Evolutionary conservation across 1,140 invertebrate genomes (phyloP).

Genomic region (Psilanteris sp.): DNA sequence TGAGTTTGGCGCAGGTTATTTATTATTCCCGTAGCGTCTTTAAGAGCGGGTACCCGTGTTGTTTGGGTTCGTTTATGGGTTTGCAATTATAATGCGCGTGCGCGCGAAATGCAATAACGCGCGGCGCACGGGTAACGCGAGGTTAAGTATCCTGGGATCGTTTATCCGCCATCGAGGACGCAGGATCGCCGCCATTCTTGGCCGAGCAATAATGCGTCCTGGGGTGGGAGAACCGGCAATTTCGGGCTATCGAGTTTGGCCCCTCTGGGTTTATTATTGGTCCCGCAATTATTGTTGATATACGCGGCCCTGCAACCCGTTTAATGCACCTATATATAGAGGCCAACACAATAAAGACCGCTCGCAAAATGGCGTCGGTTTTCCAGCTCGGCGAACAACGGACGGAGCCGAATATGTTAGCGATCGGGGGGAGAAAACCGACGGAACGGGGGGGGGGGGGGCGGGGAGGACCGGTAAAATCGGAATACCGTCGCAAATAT

Average conservation of each 20-base stretch:
- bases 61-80: slow-evolving; percentile 60
- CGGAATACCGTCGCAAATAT: too few relatives aligned
- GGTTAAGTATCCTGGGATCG: slow-evolving; percentile 73
- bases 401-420: too few relatives aligned
- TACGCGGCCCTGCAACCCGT: slow-evolving; percentile 72
- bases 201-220: slow-evolving; percentile 59
- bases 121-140: slow-evolving; percentile 60
- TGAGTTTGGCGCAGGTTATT: slow-evolving; percentile 46
- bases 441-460: too few relatives aligned
- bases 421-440: too few relatives aligned
- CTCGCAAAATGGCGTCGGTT: slow-evolving; percentile 62
- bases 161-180: slow-evolving; percentile 78
- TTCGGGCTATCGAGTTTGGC: slow-evolving; percentile 75
- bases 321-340: slow-evolving; percentile 65
- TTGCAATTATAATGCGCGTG: slow-evolving; percentile 63
- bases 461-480: too few relatives aligned
- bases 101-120: slow-evolving; percentile 58
- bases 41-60: slow-evolving; percentile 50
- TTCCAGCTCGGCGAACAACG: slow-evolving; percentile 11
- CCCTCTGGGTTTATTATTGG: slow-evolving; percentile 79
- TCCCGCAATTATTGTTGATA: slow-evolving; percentile 80
- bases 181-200: slow-evolving; percentile 73
- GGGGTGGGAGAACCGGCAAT: slow-evolving; percentile 68
- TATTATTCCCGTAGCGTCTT: slow-evolving; percentile 56
- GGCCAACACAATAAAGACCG: slow-evolving; percentile 57